Base-by-base conservation (phyloP, 2,797 vertebrate genomes). In the Oreochromis grahami region DNA sequence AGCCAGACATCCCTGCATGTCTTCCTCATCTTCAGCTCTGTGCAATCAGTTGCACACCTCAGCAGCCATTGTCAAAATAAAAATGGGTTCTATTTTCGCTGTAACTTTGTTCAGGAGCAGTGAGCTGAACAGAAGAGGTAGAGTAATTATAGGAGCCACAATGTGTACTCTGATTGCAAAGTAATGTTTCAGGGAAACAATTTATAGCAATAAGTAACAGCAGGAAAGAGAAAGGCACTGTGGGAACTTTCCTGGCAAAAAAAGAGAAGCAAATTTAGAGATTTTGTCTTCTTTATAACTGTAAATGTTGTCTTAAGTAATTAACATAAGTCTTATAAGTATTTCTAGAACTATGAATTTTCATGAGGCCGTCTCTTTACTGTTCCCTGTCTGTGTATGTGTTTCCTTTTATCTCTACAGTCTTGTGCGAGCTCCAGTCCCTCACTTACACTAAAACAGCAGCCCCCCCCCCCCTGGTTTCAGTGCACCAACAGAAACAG, bases 71-170 rank as follows among this genome's bases (percentile, higher is more conserved):
- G 90, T 91, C 83, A 86, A 91, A 88, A 88, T 84, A 89, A 89
- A 91, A 94, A 91, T 70, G 74, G 86, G 78, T 76, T 88, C 87
- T 84, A 79, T 90, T 93, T 92, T 92, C 80, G 79, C 56, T 50
- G 79, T 70, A 88, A 90, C 89, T 93, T 91, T 94, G 85, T 92
- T 92, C 87, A 72, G 89, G 82, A 90, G 89, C 91, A 89, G 88
- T 41, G 83, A 90, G 87, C 89, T 84, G 92, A 93, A 78, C 83
- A 88, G 81, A 87, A 80, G 87, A 87, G 90, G 84, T 85, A 81
- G 88, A 91, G 90, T 92, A 93, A 95, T 94, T 94, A 93, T 84
- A 87, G 89, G 74, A 91, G 81, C 45, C 72, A 56, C 85, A 91
- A 88, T 87, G 91, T 89, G 84, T 86, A 41, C 84, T 84, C 84